phyloP scores from a whole-genome alignment of 2,888 invertebrate genomes.

The Xylophagus ater region DNA sequence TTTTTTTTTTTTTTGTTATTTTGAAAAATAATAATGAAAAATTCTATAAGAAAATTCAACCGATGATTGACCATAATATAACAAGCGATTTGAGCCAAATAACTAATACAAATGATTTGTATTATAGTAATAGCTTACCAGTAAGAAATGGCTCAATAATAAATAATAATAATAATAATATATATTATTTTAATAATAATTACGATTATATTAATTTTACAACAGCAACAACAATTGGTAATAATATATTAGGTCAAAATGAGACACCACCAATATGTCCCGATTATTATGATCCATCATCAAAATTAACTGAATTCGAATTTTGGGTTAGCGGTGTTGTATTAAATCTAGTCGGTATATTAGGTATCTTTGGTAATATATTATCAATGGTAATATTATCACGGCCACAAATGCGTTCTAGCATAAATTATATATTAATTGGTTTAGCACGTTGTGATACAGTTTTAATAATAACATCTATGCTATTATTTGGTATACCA shows the following conservation, averaged over 20 bases:
- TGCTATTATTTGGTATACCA: slow-evolving; percentile 76
- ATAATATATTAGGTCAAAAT: background rate
- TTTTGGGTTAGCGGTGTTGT: slow-evolving; percentile 75
- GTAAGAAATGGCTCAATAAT: background rate
- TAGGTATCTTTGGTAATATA: slow-evolving; percentile 81
- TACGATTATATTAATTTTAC: background rate
- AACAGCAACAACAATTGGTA: slow-evolving; percentile 2
- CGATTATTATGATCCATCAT: slow-evolving; percentile 25
- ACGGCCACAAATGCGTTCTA: slow-evolving; percentile 89
- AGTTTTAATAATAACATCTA: slow-evolving; percentile 73
- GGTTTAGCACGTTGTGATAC: slow-evolving; percentile 92
- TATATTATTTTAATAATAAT: slow-evolving; percentile 5
- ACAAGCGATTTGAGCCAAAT: slow-evolving; percentile 11
- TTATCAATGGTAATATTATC: slow-evolving; percentile 84
- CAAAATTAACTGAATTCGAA: slow-evolving; percentile 47
- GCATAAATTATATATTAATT: slow-evolving; percentile 87
- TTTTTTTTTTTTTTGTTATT: too few species aligned
- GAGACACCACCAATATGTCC: slow-evolving; percentile 5
- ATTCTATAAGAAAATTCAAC: too few species aligned
- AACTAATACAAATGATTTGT: slow-evolving; percentile 6
- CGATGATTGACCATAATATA: slow-evolving; percentile 17
- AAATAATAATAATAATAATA: background rate
- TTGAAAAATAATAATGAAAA: too few species aligned
- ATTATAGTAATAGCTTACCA: slow-evolving; percentile 3
- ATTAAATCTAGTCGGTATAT: slow-evolving; percentile 65